These are phyloP conservation scores for Oscheius myriophilus DNA, from an alignment of 2,888 invertebrate species.

Conservation along the genomic window DNA sequence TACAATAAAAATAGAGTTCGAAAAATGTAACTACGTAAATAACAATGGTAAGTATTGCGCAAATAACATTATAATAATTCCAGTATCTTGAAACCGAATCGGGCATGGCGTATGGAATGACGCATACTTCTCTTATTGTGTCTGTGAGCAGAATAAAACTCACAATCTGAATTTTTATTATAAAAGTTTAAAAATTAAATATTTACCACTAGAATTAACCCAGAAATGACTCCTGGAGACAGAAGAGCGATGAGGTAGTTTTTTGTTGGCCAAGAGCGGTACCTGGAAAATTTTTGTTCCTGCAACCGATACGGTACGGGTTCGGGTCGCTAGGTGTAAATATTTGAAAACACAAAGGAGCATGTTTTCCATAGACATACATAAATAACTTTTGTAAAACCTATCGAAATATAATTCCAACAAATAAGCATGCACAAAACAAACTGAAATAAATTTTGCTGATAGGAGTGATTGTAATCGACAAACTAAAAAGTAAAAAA, in stretches of 20 bases:
- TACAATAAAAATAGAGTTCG: conserved; percentile 21
- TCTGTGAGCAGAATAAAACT: conserved; percentile 6
- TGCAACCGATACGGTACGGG: too few species aligned
- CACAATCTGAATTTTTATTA: not conserved
- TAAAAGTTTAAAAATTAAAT: not conserved
- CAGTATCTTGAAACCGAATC: conserved; percentile 4
- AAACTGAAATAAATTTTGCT: too few species aligned
- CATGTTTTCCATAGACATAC: too few species aligned
- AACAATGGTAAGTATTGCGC: conserved; percentile 3
- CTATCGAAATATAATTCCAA: too few species aligned
- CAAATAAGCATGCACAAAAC: too few species aligned
- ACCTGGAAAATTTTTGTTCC: conserved; percentile 1
- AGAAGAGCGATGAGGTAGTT: not conserved
- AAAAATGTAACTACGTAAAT: conserved; percentile 15
- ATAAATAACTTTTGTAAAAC: too few species aligned
- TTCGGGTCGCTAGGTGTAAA: too few species aligned
- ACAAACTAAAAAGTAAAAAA: too few species aligned
- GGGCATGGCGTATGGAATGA: conserved; percentile 24
- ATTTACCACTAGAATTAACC: conserved; percentile 1
- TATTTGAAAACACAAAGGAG: too few species aligned
- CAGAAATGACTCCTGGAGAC: conserved; percentile 9
- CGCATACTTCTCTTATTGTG: conserved; percentile 11
- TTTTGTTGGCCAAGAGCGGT: not conserved
- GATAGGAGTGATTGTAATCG: too few species aligned
- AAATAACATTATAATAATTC: conserved; percentile 17